Percentiles rank a stretch among this genome's conserved stretches.
Conservation (phyloP, 2,113 vertebrate species). For the Myiopsitta monachus region DNA sequence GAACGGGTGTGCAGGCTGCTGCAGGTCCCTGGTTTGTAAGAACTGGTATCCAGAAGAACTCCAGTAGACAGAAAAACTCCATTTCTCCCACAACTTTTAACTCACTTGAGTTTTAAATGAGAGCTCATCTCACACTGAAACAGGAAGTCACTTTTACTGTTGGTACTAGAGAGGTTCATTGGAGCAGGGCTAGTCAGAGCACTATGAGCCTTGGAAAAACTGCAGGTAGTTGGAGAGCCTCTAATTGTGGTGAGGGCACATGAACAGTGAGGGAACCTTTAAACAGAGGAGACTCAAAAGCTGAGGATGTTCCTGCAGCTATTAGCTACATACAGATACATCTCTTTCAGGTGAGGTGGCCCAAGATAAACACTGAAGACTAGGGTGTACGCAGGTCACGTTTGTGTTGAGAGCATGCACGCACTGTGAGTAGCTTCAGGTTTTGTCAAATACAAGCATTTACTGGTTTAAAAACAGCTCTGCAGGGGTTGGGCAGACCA, state of each 20-base stretch:
- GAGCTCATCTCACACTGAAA: background rate
- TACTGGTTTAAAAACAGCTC: background rate
- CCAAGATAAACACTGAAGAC: background rate
- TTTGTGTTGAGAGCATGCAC: fast-evolving
- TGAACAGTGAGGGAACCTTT: fast-evolving
- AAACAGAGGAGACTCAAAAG: background rate
- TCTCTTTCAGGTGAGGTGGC: background rate
- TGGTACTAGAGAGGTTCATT: background rate
- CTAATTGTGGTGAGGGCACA: background rate
- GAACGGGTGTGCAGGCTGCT: background rate
- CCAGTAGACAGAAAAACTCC: background rate
- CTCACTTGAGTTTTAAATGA: background rate
- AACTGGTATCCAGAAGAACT: background rate
- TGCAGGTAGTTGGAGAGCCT: background rate
- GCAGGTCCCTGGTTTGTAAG: background rate
- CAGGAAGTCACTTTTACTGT: background rate
- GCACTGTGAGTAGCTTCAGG: background rate
- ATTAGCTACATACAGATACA: fast-evolving
- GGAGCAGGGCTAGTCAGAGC: background rate
- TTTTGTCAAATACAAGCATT: fast-evolving
- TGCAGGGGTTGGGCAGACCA: background rate
- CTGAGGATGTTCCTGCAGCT: background rate
- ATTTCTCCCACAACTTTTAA: background rate
- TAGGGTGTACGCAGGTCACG: fast-evolving
- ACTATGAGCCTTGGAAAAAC: background rate